phyloP scores from a whole-genome alignment of 2,888 invertebrate genomes.

The Hylaea fasciaria region DNA sequence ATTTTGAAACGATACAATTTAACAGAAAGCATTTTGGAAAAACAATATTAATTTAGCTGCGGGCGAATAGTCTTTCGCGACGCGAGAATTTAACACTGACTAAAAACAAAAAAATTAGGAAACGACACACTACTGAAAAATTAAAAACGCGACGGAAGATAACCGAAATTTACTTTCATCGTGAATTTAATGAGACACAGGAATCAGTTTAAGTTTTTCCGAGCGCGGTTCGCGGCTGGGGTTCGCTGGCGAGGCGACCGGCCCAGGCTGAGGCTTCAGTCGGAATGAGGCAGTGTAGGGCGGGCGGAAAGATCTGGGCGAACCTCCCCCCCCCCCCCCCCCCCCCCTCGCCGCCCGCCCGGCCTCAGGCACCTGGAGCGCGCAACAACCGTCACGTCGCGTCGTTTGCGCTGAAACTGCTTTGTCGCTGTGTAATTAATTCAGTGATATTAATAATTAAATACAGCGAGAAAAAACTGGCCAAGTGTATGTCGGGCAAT shows the following conservation, averaged over 20 bases:
- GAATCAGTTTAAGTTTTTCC: conserved; percentile 40
- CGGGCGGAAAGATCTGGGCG: conserved; percentile 50
- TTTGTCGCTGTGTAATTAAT: conserved; percentile 20
- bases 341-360: conserved; percentile 27
- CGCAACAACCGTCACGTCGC: conserved; percentile 41
- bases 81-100: conserved; percentile 11
- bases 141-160: not conserved
- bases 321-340: conserved; percentile 55
- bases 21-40: conserved; percentile 87
- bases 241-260: conserved; percentile 34
- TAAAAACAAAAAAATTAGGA: conserved; percentile 2
- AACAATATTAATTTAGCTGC: conserved; percentile 4
- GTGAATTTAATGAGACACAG: conserved; percentile 13
- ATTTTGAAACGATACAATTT: conserved; percentile 88
- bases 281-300: conserved; percentile 53
- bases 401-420: conserved; percentile 40
- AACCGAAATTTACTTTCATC: conserved; percentile 8
- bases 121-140: not conserved
- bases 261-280: conserved; percentile 39
- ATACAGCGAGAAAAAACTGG: not conserved
- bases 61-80: conserved; percentile 18
- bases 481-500: too few species aligned
- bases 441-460: conserved; percentile 15
- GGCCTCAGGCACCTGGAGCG: conserved; percentile 37
- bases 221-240: conserved; percentile 36